Evolutionary conservation across 1,140 invertebrate genomes (phyloP), one percentile per base, ranked within the genome.

Genomic region (Tetramorium alpestre): DNA sequence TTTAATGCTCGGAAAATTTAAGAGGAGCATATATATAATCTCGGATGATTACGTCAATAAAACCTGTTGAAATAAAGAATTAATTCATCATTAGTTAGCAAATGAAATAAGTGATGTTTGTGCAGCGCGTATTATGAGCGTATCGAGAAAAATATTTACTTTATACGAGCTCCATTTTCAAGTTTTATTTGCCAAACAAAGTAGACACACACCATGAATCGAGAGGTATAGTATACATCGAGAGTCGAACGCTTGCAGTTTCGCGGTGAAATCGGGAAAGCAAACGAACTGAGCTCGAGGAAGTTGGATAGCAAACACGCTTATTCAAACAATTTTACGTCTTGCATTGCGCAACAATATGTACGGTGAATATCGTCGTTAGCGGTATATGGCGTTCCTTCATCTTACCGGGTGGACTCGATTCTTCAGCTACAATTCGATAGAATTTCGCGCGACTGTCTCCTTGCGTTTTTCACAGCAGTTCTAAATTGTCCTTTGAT

Each of bases 241-340:
- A 22, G 44, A 38, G 41, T 41, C 3, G 44, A 67, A 41, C 41
- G 25, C 38, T n/a, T 16, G 22, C 51, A 73, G 54, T 38, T 69
- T 58, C 78, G 49, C 33, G 47, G 64, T 73, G 41, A 82, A 73
- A 82, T 73, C 67, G 22, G 38, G 11, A 70, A 70, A 44, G 41
- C 67, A 75, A 75, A 84, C 69, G 41, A 84, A 62, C 25, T 1
- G 22, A 25, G 41, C 25, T 41, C 44, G 7, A 18, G 51, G 33
- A 82, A 72, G 64, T 51, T 33, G 69, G 80, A 60, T 82, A 28
- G 58, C 25, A 73, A 84, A 75, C 16, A 60, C 41, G 54, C 7
- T 84, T 84, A 41, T 84, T 60, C 54, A 75, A 75, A 84, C 28
- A 84, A 47, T 82, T 82, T 28, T 58, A 58, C 18, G 41, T 73